Base-by-base conservation (phyloP, 2,888 invertebrate species). In the Clusia tigrina region DNA sequence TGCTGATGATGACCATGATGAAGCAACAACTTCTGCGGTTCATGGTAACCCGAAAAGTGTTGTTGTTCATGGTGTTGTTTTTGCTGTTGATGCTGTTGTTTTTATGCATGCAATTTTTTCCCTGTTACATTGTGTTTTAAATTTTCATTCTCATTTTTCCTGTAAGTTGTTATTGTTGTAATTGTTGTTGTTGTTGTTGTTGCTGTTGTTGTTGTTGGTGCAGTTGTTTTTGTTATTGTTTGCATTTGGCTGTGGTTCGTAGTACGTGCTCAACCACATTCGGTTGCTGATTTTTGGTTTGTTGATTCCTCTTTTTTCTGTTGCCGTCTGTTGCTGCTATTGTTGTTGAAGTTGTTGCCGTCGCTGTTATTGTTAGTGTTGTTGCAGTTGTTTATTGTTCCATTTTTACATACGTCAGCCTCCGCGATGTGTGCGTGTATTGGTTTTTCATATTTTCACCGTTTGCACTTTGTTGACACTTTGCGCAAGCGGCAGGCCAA, bases 221-320 rank as follows among this genome's bases (percentile, higher is more conserved):
- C 71, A 73, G 68, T 73, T 54, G 32, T 9, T 20, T 12, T 23
- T 9, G 32, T 26, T 60, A 51, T 22, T 59, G 15, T 12, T 9
- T 61, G 53, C 32, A 32, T 32, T 9, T 32, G 54, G 64, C 66
- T 63, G 66, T 64, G 60, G 62, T 61, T 70, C 65, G 60, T 63
- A 20, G 53, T n/a, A n/a, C n/a, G 52, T 32, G 54, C 68, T 70
- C 66, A 62, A 70, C 71, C 71, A 67, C 71, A 71, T 78, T 79
- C 74, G 79, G 79, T 78, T 79, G 80, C 78, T 80, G 80, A 79
- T 80, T 79, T 80, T 76, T 79, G 79, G 80, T 79, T 78, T 74
- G 76, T 71, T 74, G 75, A 76, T n/a, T n/a, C n/a, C 70, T 77
- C 75, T 76, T 71, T 69, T 74, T 18, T 37, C 58, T 53, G 24